phyloP scores from a whole-genome alignment of 1,140 invertebrate species.

The Hyles euphorbiae region DNA sequence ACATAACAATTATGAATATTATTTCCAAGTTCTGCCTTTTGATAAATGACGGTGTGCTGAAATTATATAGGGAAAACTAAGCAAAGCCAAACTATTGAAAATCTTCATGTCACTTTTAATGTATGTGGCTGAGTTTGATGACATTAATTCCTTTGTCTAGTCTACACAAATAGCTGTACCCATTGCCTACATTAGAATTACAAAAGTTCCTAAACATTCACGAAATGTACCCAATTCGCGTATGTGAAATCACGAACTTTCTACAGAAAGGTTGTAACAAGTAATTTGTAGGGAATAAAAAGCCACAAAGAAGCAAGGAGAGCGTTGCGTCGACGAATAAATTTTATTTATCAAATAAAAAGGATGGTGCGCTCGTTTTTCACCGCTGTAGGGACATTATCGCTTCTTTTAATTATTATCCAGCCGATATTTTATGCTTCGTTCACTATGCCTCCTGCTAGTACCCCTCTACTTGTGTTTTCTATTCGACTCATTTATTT shows the following conservation, averaged over 20 bases:
- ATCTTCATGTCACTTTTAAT: no score
- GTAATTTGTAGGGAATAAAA: conserved; percentile 39
- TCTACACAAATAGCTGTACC: not conserved
- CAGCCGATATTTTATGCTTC: conserved; percentile 62
- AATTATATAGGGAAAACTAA: no score
- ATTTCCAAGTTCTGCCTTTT: no score
- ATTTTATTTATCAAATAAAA: conserved; percentile 76
- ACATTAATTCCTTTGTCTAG: conserved; percentile 14
- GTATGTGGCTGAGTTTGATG: not conserved
- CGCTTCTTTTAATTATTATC: conserved; percentile 74
- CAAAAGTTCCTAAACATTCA: no score
- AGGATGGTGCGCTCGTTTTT: conserved; percentile 71
- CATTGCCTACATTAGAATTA: not conserved
- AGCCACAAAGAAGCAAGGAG: conserved; percentile 51
- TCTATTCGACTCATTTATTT: no score
- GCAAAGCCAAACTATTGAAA: no score
- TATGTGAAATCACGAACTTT: conserved; percentile 2
- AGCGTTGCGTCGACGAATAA: conserved; percentile 58
- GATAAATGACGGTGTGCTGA: no score
- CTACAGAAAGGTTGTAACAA: conserved; percentile 33
- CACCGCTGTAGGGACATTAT: conserved; percentile 68
- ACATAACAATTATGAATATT: no score
- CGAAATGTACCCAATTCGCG: no score
- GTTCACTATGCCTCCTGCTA: conserved; percentile 3
- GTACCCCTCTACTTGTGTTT: no score